Percentiles rank a stretch among this genome's conserved stretches.
These are phyloP conservation scores for Melanchra persicariae DNA, from an alignment of 2,888 invertebrate species.

Conservation along the genomic window DNA sequence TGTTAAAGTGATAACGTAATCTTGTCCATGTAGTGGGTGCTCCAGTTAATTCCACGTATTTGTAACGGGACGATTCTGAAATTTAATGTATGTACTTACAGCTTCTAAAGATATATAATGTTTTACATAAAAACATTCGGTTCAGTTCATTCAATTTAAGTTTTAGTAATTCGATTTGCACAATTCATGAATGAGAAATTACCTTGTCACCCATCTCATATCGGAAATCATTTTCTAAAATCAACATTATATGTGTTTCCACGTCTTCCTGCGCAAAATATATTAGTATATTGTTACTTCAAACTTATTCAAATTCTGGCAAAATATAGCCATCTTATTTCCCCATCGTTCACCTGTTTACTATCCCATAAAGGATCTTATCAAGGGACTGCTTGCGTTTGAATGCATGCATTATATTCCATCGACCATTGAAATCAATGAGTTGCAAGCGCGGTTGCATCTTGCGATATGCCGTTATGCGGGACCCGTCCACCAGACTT, in stretches of 20 bases:
- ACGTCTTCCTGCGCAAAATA: neutral
- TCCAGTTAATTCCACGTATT: slow-evolving; percentile 28
- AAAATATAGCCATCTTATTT: slow-evolving; percentile 8
- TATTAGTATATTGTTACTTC: slow-evolving; percentile 20
- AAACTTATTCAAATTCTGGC: slow-evolving; percentile 8
- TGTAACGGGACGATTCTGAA: slow-evolving; percentile 15
- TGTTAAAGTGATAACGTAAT: slow-evolving; percentile 36
- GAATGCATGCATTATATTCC: slow-evolving; percentile 66
- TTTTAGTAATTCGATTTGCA: neutral
- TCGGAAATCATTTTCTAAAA: neutral
- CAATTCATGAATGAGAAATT: neutral
- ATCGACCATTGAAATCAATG: slow-evolving; percentile 73
- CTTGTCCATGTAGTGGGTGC: slow-evolving; percentile 21
- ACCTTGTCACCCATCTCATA: neutral
- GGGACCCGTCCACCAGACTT: slow-evolving; percentile 45
- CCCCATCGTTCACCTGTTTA: slow-evolving; percentile 39
- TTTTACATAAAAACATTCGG: neutral
- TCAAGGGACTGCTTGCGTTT: slow-evolving; percentile 45
- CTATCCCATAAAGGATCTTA: slow-evolving; percentile 49
- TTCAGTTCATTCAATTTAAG: neutral
- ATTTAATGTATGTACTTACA: neutral
- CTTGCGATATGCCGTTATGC: slow-evolving; percentile 67
- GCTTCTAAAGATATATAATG: neutral
- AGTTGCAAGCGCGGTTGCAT: slow-evolving; percentile 62
- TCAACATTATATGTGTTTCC: neutral